These are phyloP conservation scores for Lethrus apterus DNA, from an alignment of 1,140 invertebrate species.

Conservation along the genomic window DNA sequence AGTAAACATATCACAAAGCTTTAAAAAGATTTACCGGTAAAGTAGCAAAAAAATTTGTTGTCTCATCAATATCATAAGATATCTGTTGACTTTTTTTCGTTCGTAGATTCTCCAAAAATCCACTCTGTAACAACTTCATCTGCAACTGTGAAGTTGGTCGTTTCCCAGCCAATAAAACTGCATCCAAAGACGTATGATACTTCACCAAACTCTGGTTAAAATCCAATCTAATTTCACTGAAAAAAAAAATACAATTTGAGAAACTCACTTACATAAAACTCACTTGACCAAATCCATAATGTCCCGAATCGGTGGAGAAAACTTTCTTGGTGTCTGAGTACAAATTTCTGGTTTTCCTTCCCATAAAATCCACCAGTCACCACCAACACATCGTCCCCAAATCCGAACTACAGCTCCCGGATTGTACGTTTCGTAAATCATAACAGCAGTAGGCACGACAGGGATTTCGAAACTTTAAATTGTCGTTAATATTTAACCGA, in stretches of 20 bases:
- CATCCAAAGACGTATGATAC: slow-evolving; percentile 87
- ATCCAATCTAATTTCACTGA: slow-evolving; percentile 68
- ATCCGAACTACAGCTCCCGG: slow-evolving; percentile 79
- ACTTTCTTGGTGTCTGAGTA: slow-evolving; percentile 59
- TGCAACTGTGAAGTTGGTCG: slow-evolving; percentile 24
- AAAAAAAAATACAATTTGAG: slow-evolving; percentile 27
- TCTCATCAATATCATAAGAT: slow-evolving; percentile 9
- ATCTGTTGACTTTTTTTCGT: not conserved
- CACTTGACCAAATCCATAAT: slow-evolving; percentile 59
- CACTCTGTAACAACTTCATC: slow-evolving; percentile 21
- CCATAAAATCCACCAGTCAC: slow-evolving; percentile 70
- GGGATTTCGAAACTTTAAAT: slow-evolving; percentile 61
- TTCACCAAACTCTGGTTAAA: slow-evolving; percentile 73
- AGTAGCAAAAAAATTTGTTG: slow-evolving; percentile 35
- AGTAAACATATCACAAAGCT: slow-evolving; percentile 30
- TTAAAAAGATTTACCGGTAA: slow-evolving; percentile 40
- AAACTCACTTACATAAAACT: slow-evolving; percentile 25
- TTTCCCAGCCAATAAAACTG: slow-evolving; percentile 62
- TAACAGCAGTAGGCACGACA: slow-evolving; percentile 69
- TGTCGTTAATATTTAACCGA: slow-evolving; percentile 4
- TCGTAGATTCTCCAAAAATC: slow-evolving; percentile 9
- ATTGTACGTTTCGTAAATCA: slow-evolving; percentile 84
- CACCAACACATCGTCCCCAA: slow-evolving; percentile 54
- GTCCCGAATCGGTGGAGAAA: slow-evolving; percentile 61
- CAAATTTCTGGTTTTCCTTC: slow-evolving; percentile 58